phyloP scores from a whole-genome alignment of 2,888 invertebrate genomes.

The Acanthacorydalis orientalis region DNA sequence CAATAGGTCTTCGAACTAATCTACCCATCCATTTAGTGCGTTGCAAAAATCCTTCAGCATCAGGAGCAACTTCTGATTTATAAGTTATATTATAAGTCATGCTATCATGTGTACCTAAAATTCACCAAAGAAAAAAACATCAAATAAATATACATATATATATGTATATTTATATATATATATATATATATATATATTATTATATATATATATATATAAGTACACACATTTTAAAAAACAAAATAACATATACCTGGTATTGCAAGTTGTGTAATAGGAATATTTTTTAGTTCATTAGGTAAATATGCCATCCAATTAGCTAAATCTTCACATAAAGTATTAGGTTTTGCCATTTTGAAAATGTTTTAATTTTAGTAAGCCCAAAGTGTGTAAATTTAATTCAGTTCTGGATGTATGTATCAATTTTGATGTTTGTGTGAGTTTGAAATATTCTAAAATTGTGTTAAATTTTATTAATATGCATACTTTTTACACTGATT shows the following conservation, averaged over 20 bases:
- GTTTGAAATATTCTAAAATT: no score
- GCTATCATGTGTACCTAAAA: slow-evolving; percentile 5
- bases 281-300: slow-evolving; percentile 35
- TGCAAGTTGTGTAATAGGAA: slow-evolving; percentile 52
- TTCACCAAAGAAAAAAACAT: not conserved
- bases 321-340: slow-evolving; percentile 22
- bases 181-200: no score
- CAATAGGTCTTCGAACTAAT: not conserved
- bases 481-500: no score
- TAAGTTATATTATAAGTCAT: slow-evolving; percentile 3
- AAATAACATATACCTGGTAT: slow-evolving; percentile 49
- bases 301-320: slow-evolving; percentile 57
- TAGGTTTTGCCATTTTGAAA: not conserved
- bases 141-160: not conserved
- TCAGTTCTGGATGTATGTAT: no score
- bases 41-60: slow-evolving; percentile 1
- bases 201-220: no score
- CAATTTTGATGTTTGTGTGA: no score
- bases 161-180: no score
- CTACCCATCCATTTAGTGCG: not conserved
- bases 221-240: not conserved
- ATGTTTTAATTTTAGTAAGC: no score
- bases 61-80: not conserved
- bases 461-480: no score
- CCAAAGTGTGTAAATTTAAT: no score